phyloP scores from a whole-genome alignment of 2,113 vertebrate species.

The Poicephalus meyeri region DNA sequence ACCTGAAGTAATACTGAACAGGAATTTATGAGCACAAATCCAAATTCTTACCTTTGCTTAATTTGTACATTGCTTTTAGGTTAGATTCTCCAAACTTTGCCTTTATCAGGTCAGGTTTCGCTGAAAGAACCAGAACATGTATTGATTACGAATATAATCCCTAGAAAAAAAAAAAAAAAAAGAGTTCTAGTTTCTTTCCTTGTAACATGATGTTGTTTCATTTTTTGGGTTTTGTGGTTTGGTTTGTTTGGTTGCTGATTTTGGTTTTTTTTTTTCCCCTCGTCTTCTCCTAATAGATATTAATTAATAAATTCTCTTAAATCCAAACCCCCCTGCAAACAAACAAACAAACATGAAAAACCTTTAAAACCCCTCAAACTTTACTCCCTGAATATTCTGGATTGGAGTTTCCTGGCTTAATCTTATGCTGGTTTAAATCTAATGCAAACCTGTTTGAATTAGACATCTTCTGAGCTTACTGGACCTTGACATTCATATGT shows the following conservation, averaged over 20 bases:
- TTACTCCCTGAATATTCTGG: not conserved
- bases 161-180: not conserved
- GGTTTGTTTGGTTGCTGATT: not conserved
- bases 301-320: not conserved
- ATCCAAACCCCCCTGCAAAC: not conserved
- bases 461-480: not conserved
- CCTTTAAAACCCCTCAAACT: not conserved
- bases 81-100: not conserved
- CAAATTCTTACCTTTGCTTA: not conserved
- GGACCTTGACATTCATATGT: not conserved
- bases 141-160: not conserved
- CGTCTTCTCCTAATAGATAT: not conserved
- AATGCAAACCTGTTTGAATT: not conserved
- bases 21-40: not conserved
- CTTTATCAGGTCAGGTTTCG: not conserved
- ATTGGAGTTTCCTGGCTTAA: not conserved
- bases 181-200: rapidly evolving
- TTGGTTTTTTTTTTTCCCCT: not conserved
- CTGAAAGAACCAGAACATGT: not conserved
- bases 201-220: not conserved
- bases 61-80: not conserved
- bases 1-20: not conserved
- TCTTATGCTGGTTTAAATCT: not conserved
- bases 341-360: not conserved
- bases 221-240: not conserved